Base-by-base conservation (phyloP, 2,113 vertebrate genomes). In the Sebastes fasciatus region DNA sequence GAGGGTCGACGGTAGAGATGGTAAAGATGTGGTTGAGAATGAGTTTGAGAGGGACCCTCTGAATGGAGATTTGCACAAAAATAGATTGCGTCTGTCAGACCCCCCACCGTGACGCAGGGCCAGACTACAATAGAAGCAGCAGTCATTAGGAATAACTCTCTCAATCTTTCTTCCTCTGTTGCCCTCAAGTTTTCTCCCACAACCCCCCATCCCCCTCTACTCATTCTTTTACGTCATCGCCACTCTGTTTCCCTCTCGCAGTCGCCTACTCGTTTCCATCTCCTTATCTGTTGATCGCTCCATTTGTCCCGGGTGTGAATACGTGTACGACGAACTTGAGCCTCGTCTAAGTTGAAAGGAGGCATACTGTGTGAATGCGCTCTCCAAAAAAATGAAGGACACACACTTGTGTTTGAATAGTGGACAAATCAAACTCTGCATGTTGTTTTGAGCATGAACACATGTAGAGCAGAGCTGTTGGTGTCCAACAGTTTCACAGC, bases 11-110 rank as follows among this genome's bases (percentile, higher is more conserved):
- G 46, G 66, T 57, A 67, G 77, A 81, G 79, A 81, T 65, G 77
- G 17, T 82, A 69, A 84, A 88, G 85, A 90, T 74, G 84, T 77
- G 89, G 58, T 60, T 63, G 74, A 86, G 85, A 86, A 78, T 74
- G 82, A 79, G 65, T 72, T 80, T 66, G 84, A 85, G 90, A 77
- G 87, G 61, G 70, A 84, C 48, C 70, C 84, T 82, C 77, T 94
- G 87, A 94, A 94, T 90, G 89, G 84, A 83, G 74, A 92, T 93
- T 94, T 90, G 85, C 88, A 92, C 86, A 16, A 93, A 93, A 93
- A 93, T 91, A 90, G 88, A 83, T 26, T 61, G 55, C 64, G 80
- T 79, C 86, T 79, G 62, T 89, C 69, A 82, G 87, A 86, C 88
- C 88, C 90, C 82, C 90, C 87, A 82, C 81, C 65, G 60, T 80